A percentile compares a stretch with the other conserved stretches of the same genome.
Evolutionary conservation across 2,113 vertebrate species (phyloP).

Genomic region (Prietella phreatophila): DNA sequence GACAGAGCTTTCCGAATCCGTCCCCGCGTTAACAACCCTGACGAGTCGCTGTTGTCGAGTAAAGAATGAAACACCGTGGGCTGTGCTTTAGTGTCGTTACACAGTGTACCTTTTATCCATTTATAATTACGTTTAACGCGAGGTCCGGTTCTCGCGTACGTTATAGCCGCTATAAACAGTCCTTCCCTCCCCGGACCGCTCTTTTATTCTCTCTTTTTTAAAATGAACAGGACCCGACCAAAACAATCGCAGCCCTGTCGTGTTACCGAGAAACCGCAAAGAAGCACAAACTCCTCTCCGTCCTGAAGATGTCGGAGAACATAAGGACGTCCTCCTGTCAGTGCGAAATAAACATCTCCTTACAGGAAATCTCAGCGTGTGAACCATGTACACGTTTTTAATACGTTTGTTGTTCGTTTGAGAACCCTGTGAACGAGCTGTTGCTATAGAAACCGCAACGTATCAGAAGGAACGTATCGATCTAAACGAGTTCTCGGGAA

Average conservation of each 20-base stretch:
- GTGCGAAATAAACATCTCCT: not conserved
- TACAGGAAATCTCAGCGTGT: not conserved
- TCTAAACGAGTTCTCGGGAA: not conserved
- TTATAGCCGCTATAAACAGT: not conserved
- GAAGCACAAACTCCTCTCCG: not conserved
- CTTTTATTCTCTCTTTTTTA: not conserved
- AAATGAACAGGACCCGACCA: not conserved
- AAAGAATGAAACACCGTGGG: not conserved
- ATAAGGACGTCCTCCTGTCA: not conserved
- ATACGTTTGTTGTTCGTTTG: not conserved
- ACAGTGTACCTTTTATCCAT: not conserved
- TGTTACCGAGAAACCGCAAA: not conserved
- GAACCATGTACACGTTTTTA: not conserved
- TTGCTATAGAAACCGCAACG: not conserved
- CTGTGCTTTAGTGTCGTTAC: not conserved
- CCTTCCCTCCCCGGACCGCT: not conserved
- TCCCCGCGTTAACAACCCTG: not conserved
- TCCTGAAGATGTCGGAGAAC: not conserved
- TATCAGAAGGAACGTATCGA: not conserved
- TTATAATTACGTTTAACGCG: not conserved
- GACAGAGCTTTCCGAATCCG: not conserved
- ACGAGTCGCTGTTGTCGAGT: not conserved
- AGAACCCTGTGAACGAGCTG: not conserved
- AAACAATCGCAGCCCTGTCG: not conserved
- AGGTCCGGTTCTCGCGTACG: not conserved